These are phyloP conservation scores for Yponomeuta cagnagella DNA, from an alignment of 2,888 invertebrate genomes.

Conservation along the genomic window DNA sequence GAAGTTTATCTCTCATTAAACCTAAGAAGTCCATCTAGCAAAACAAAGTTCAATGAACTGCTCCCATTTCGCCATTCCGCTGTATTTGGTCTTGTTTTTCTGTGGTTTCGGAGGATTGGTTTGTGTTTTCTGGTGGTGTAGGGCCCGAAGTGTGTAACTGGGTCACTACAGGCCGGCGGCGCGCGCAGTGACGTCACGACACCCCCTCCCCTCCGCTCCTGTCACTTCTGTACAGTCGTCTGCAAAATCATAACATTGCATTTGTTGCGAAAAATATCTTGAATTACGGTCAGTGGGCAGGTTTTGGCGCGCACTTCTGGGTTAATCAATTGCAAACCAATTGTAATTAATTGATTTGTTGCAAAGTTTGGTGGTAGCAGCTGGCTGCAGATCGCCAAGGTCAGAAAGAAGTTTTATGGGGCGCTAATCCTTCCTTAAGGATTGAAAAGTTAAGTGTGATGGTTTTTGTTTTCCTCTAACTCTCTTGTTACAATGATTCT, in stretches of 20 bases:
- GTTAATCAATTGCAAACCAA: no score
- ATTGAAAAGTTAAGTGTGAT: no score
- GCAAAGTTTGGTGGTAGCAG: no score
- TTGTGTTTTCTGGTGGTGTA: not conserved
- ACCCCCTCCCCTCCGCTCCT: constrained; percentile 37
- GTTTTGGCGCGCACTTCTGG: not conserved
- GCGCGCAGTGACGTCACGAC: constrained; percentile 65
- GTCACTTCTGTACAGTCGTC: not conserved
- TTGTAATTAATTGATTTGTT: no score
- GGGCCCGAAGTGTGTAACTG: constrained; percentile 32
- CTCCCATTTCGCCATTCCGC: not conserved
- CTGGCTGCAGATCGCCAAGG: no score
- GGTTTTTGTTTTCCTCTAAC: no score
- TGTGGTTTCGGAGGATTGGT: not conserved
- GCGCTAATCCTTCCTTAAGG: no score
- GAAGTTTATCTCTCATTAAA: not conserved
- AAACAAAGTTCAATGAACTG: not conserved
- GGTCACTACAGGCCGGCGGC: constrained; percentile 55
- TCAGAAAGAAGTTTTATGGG: no score
- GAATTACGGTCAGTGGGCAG: not conserved
- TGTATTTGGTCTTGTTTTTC: not conserved
- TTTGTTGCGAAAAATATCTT: constrained; percentile 24
- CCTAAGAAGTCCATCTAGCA: not conserved
- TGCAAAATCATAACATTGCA: constrained; percentile 49
- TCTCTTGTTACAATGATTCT: no score